Evolutionary conservation across 2,113 vertebrate species (phyloP).

Genomic region (Arenaria interpres): DNA sequence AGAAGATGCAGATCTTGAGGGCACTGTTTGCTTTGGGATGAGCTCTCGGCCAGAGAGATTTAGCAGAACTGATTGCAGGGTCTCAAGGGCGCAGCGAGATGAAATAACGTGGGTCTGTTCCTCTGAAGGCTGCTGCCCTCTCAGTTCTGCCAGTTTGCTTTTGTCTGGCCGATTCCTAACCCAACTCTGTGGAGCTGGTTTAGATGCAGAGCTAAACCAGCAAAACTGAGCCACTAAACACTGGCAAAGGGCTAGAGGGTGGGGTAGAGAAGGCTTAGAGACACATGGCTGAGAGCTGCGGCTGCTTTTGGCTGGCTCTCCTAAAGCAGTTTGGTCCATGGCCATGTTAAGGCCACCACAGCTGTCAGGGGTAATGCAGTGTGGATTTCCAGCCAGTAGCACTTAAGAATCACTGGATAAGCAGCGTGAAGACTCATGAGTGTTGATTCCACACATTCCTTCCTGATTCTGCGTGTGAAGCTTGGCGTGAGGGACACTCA

Average conservation of each 20-base stretch:
- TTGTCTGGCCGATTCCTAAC: neutral
- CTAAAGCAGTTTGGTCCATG: neutral
- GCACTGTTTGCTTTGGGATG: neutral
- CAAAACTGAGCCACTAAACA: neutral
- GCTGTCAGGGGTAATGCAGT: neutral
- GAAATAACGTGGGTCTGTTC: neutral
- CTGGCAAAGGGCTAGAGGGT: neutral
- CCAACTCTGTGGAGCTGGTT: neutral
- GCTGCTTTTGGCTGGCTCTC: neutral
- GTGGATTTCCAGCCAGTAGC: neutral
- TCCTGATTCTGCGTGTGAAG: neutral
- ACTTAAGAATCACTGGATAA: neutral
- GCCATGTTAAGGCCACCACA: rapidly evolving
- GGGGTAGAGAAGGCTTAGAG: neutral
- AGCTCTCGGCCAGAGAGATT: neutral
- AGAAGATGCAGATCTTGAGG: neutral
- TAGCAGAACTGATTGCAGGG: neutral
- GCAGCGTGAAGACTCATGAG: neutral
- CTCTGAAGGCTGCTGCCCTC: neutral
- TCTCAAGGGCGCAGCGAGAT: neutral
- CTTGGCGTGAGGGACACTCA: neutral
- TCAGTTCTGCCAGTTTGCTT: neutral
- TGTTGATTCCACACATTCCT: rapidly evolving
- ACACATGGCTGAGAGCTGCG: neutral
- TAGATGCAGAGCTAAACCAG: neutral